These are phyloP conservation scores for Glaucidium brasilianum DNA, from an alignment of 2,113 vertebrate genomes.

Conservation along the genomic window DNA sequence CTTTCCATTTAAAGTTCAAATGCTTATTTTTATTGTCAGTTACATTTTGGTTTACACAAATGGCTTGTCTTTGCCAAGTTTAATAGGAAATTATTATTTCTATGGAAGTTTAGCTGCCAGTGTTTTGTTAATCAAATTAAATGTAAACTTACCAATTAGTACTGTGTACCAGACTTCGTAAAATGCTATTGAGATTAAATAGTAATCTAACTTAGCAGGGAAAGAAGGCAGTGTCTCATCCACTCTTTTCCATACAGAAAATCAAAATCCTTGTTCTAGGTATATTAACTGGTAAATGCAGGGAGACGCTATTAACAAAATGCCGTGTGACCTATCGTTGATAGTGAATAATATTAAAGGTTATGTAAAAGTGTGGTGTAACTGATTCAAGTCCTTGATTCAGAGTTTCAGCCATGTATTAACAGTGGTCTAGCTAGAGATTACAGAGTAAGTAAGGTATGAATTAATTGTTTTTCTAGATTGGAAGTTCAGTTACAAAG, in stretches of 20 bases:
- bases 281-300: not conserved
- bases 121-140: not conserved
- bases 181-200: not conserved
- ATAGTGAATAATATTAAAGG: not conserved
- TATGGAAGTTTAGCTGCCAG: not conserved
- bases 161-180: not conserved
- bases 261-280: not conserved
- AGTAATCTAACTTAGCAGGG: not conserved
- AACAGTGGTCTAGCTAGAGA: not conserved
- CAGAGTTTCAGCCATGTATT: not conserved
- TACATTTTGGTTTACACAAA: not conserved
- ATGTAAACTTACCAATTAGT: not conserved
- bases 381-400: not conserved
- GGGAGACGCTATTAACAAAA: not conserved
- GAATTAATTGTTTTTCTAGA: not conserved
- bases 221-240: not conserved
- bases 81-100: not conserved
- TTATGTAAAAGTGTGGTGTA: not conserved
- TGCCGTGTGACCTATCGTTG: not conserved
- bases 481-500: not conserved
- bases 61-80: not conserved
- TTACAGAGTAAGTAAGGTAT: not conserved
- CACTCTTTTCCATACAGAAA: not conserved
- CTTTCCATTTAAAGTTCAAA: not conserved
- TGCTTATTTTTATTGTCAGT: not conserved